These are phyloP conservation scores for Amorpha juglandis DNA, from an alignment of 2,888 invertebrate genomes.

Conservation along the genomic window DNA sequence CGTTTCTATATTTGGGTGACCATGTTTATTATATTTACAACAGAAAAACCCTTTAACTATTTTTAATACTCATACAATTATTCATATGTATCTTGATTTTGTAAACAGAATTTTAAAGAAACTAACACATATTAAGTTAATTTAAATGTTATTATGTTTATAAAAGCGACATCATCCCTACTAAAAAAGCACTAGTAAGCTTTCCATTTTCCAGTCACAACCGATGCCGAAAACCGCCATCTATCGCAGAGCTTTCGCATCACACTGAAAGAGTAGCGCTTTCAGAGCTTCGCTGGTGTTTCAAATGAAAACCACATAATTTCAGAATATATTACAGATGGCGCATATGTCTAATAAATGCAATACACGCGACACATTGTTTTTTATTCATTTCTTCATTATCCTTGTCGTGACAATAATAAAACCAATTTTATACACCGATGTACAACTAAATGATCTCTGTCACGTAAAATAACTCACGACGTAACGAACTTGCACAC, in stretches of 20 bases:
- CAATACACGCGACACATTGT: background rate
- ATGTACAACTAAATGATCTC: conserved; percentile 14
- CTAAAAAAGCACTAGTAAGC: background rate
- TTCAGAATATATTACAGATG: background rate
- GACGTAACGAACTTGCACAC: conserved; percentile 1
- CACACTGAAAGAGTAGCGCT: background rate
- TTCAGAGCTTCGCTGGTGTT: conserved; percentile 2
- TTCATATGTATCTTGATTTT: no score
- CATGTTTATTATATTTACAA: no score
- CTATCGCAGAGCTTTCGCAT: conserved; percentile 4
- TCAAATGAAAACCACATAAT: background rate
- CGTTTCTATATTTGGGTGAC: background rate
- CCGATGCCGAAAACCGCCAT: background rate
- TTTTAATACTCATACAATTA: no score
- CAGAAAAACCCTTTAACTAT: background rate
- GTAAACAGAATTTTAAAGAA: no score
- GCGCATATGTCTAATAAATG: background rate
- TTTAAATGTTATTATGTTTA: background rate
- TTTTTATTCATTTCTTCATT: background rate
- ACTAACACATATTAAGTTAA: no score
- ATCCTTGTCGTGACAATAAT: background rate
- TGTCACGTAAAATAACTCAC: conserved; percentile 19
- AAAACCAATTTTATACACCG: conserved; percentile 7
- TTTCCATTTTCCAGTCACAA: background rate
- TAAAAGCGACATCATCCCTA: background rate